A percentile compares a stretch with the other conserved stretches of the same genome.
Conservation (phyloP, 1,140 invertebrate species). For the Zaprionus inermis region DNA sequence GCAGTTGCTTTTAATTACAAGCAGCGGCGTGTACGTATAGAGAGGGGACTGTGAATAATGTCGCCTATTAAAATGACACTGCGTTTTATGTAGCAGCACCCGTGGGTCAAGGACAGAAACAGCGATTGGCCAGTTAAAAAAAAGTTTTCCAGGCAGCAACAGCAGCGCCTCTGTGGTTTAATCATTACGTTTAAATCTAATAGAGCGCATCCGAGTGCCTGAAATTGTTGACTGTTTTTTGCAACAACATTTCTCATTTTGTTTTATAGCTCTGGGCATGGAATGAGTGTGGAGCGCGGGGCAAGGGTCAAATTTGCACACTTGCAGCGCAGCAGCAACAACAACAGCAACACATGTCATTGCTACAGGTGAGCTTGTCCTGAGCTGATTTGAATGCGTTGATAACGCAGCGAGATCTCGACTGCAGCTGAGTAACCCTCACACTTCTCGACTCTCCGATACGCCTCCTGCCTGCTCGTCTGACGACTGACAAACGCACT, state of each 20-base stretch:
- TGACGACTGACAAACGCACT: conserved; percentile 71
- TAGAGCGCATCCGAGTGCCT: conserved; percentile 47
- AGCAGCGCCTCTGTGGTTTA: conserved; percentile 53
- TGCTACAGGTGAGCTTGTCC: conserved; percentile 72
- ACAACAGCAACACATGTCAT: conserved; percentile 67
- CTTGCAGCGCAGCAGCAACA: conserved; percentile 36
- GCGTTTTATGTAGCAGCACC: conserved; percentile 37
- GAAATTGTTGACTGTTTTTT: conserved; percentile 55
- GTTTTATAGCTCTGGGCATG: conserved; percentile 63
- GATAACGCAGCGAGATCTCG: conserved; percentile 57
- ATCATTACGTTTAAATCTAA: conserved; percentile 80
- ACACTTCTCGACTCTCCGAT: neutral
- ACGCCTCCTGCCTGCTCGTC: neutral
- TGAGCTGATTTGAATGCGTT: conserved; percentile 66
- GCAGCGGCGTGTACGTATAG: neutral
- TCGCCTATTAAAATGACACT: conserved; percentile 43
- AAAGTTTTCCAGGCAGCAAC: conserved; percentile 53
- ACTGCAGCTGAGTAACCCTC: conserved; percentile 32
- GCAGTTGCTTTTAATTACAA: conserved; percentile 34
- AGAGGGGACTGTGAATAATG: conserved; percentile 44
- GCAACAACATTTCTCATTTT: conserved; percentile 80
- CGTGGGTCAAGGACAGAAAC: conserved; percentile 66
- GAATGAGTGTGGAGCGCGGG: conserved; percentile 23
- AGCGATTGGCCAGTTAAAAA: conserved; percentile 51
- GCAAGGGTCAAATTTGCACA: conserved; percentile 57